Percentiles rank a stretch among this genome's conserved stretches.
phyloP scores from a whole-genome alignment of 2,797 vertebrate species.

The Meriones psammophilus region DNA sequence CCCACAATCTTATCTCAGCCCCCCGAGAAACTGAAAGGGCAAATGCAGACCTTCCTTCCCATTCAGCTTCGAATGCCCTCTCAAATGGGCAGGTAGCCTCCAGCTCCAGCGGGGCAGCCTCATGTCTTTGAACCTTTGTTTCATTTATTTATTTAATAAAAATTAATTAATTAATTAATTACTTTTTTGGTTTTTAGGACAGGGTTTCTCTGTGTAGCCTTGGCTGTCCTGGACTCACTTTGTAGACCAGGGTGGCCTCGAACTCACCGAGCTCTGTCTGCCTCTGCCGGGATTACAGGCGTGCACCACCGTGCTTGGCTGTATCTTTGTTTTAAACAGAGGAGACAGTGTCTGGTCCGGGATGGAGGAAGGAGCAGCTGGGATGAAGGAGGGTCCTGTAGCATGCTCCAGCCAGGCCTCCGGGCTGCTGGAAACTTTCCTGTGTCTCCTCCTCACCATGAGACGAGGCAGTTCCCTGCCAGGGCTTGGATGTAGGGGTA shows the following conservation, averaged over 20 bases:
- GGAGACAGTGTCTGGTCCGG: neutral
- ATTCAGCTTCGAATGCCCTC: neutral
- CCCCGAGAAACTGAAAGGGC: neutral
- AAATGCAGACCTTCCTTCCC: neutral
- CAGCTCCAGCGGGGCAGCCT: neutral
- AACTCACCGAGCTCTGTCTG: too few relatives aligned
- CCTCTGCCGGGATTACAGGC: too few relatives aligned
- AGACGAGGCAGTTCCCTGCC: neutral
- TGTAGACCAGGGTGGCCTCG: too few relatives aligned
- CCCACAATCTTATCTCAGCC: neutral
- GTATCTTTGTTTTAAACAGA: neutral
- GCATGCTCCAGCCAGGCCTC: too few relatives aligned
- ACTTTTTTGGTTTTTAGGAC: too few relatives aligned
- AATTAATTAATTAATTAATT: too few relatives aligned
- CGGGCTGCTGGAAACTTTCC: neutral
- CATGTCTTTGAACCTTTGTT: too few relatives aligned
- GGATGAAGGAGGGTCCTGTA: neutral
- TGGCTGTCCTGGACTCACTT: too few relatives aligned
- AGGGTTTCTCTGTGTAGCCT: too few relatives aligned
- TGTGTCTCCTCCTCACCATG: neutral
- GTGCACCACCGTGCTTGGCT: too few relatives aligned
- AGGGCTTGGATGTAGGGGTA: neutral
- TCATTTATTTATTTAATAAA: too few relatives aligned
- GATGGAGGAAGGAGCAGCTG: too few relatives aligned
- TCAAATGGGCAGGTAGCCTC: neutral